Evolutionary conservation across 1,140 invertebrate species (phyloP).

Genomic region (Leptopilina clavipes): DNA sequence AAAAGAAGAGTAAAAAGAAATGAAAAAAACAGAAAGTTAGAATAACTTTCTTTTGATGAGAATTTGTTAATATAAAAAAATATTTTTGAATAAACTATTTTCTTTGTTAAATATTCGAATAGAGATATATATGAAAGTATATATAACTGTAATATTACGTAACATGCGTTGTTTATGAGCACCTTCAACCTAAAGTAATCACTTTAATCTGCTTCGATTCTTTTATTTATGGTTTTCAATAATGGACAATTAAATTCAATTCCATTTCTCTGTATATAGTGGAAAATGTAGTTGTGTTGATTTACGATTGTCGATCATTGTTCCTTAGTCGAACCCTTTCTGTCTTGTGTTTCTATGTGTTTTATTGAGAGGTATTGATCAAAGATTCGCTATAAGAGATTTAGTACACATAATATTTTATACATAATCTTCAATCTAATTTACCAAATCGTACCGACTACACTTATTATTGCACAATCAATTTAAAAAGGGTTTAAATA

Average conservation of each 20-base stretch:
- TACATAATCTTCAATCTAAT: background rate
- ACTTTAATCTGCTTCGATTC: slow-evolving; percentile 28
- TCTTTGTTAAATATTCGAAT: background rate
- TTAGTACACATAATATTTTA: background rate
- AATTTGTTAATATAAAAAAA: too few relatives aligned
- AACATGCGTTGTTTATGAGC: slow-evolving; percentile 22
- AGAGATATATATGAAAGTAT: slow-evolving; percentile 31
- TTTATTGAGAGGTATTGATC: background rate
- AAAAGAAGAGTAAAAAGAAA: too few relatives aligned
- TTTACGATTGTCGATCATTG: slow-evolving; percentile 9
- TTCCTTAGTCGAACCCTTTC: background rate
- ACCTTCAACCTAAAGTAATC: slow-evolving; percentile 13
- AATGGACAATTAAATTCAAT: slow-evolving; percentile 35
- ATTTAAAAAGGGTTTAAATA: too few relatives aligned
- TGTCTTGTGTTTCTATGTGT: background rate
- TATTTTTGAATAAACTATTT: too few relatives aligned
- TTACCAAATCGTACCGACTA: too few relatives aligned
- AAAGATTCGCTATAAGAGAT: slow-evolving; percentile 21
- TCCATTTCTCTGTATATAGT: slow-evolving; percentile 20
- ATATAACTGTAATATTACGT: background rate
- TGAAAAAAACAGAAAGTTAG: too few relatives aligned
- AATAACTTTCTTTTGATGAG: too few relatives aligned
- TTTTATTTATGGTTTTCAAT: slow-evolving; percentile 28
- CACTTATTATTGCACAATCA: background rate
- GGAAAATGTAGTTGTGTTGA: slow-evolving; percentile 17